Percentiles rank a stretch among this genome's conserved stretches.
Conservation (phyloP, 2,113 vertebrate genomes). For the Xerus inauris region DNA sequence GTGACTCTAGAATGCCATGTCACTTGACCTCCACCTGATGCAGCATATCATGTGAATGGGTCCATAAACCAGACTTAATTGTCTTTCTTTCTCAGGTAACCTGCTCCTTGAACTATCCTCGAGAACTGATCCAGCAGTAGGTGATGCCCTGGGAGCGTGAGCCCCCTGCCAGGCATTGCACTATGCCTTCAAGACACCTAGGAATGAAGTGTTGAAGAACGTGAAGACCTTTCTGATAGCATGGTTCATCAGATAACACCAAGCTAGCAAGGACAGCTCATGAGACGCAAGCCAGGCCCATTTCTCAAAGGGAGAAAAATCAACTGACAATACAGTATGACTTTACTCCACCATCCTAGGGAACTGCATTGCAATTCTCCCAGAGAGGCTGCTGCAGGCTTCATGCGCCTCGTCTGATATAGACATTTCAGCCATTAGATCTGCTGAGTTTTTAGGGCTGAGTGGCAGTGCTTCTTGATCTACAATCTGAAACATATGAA, state of each 20-base stretch:
- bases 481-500: not conserved
- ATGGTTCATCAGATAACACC: not conserved
- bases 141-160: not conserved
- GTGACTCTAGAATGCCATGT: not conserved
- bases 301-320: slow-evolving; percentile 1
- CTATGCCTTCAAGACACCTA: not conserved
- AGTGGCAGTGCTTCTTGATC: not conserved
- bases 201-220: not conserved
- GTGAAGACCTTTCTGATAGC: not conserved
- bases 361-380: not conserved
- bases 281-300: not conserved
- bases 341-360: not conserved
- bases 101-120: not conserved
- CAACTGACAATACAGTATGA: not conserved
- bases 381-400: not conserved
- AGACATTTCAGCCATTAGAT: not conserved
- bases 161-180: not conserved
- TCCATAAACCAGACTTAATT: not conserved
- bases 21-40: not conserved
- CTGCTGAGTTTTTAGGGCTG: not conserved
- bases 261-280: not conserved
- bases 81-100: not conserved
- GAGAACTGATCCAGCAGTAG: not conserved
- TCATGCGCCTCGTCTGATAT: not conserved
- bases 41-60: not conserved